Evolutionary conservation across 2,113 vertebrate species (phyloP).

Genomic region (Podiceps cristatus): DNA sequence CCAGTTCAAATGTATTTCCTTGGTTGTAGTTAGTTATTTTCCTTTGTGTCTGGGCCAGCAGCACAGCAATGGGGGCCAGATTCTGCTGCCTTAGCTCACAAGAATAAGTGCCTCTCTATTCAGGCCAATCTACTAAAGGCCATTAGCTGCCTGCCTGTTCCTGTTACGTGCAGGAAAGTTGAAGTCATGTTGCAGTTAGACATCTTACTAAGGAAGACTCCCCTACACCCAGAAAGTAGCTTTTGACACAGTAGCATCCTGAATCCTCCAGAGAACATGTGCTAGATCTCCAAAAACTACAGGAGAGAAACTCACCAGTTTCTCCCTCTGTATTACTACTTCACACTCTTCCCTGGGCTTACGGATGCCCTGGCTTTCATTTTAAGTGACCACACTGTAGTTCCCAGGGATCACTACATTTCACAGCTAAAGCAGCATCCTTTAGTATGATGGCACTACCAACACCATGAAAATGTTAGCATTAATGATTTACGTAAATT

Average conservation of each 20-base stretch:
- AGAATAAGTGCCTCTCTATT: too few species aligned
- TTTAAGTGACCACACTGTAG: neutral
- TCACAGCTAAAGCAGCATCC: neutral
- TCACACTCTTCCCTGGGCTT: neutral
- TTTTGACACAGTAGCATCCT: neutral
- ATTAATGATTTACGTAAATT: neutral
- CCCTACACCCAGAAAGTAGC: neutral
- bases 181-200: neutral
- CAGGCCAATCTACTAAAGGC: neutral
- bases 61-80: neutral
- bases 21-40: neutral
- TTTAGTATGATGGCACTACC: neutral
- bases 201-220: neutral
- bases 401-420: neutral
- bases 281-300: neutral
- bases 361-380: neutral
- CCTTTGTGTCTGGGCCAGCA: neutral
- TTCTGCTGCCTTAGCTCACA: neutral
- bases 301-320: neutral
- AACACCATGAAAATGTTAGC: neutral
- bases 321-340: neutral
- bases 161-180: neutral
- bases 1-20: neutral
- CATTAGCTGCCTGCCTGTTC: neutral
- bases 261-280: neutral